phyloP scores from a whole-genome alignment of 2,113 vertebrate species.

The Oreochromis niloticus region DNA sequence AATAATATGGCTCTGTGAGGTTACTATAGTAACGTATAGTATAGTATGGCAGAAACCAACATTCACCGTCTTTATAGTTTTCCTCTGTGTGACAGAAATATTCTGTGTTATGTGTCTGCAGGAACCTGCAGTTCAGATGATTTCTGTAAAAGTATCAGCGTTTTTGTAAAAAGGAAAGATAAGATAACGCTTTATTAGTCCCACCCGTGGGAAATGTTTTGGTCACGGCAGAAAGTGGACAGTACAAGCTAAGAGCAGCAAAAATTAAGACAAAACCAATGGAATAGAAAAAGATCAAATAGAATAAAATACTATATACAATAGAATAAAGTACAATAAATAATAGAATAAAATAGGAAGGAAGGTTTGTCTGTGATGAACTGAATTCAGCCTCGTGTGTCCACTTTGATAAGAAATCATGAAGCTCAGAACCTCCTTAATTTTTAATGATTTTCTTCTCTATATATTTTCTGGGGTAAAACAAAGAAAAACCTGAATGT shows the following conservation, averaged over 20 bases:
- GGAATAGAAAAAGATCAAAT: accelerated
- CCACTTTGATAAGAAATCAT: not conserved
- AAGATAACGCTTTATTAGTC: not conserved
- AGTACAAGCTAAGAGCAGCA: not conserved
- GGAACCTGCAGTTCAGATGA: not conserved
- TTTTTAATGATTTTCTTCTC: not conserved
- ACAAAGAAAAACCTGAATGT: not conserved
- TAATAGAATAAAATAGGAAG: not conserved
- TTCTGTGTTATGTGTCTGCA: not conserved
- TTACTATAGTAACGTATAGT: not conserved
- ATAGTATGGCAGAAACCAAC: not conserved
- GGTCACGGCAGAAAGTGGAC: not conserved
- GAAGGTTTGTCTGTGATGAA: too few species aligned
- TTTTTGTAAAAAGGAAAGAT: not conserved
- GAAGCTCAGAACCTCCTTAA: not conserved
- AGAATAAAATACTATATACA: not conserved
- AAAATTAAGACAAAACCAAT: not conserved
- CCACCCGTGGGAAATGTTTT: accelerated
- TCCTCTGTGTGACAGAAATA: not conserved
- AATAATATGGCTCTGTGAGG: not conserved
- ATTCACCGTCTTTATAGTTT: not conserved
- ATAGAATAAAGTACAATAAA: not conserved
- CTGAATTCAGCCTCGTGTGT: too few species aligned
- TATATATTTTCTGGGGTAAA: not conserved
- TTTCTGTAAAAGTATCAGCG: not conserved